These are phyloP conservation scores for Megaptera novaeangliae DNA, from an alignment of 2,113 vertebrate species.

Conservation along the genomic window DNA sequence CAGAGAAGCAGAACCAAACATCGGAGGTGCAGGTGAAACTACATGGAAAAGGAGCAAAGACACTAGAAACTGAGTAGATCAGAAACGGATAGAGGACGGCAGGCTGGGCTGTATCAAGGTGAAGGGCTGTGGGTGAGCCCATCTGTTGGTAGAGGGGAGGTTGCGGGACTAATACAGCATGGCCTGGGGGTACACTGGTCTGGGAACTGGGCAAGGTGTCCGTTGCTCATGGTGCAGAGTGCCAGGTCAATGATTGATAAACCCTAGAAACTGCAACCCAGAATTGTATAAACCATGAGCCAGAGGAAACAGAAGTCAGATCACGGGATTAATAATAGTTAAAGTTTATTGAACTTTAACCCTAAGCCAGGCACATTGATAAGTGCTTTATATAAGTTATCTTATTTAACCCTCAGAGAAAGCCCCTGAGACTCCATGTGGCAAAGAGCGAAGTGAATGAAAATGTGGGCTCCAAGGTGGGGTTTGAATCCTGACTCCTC, in stretches of 20 bases:
- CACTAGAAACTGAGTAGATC: neutral
- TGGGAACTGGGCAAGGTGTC: neutral
- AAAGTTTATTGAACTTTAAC: neutral
- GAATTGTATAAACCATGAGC: neutral
- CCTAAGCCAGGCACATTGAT: neutral
- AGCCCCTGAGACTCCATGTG: neutral
- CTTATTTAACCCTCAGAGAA: neutral
- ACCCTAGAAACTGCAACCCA: neutral
- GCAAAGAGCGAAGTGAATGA: neutral
- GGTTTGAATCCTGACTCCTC: neutral
- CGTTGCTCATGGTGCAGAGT: neutral
- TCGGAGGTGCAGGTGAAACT: neutral
- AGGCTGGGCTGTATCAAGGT: neutral
- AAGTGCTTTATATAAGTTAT: neutral
- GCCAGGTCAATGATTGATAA: neutral
- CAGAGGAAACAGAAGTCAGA: neutral
- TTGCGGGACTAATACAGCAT: fast-evolving
- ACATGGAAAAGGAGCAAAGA: neutral
- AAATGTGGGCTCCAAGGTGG: neutral
- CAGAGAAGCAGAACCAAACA: neutral
- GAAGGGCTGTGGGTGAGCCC: too few species aligned
- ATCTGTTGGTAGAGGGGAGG: neutral
- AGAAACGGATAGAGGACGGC: neutral
- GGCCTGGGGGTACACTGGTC: fast-evolving
- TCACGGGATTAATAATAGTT: neutral